Evolutionary conservation across 2,888 invertebrate species (phyloP).

Genomic region (Eupithecia abbreviata): DNA sequence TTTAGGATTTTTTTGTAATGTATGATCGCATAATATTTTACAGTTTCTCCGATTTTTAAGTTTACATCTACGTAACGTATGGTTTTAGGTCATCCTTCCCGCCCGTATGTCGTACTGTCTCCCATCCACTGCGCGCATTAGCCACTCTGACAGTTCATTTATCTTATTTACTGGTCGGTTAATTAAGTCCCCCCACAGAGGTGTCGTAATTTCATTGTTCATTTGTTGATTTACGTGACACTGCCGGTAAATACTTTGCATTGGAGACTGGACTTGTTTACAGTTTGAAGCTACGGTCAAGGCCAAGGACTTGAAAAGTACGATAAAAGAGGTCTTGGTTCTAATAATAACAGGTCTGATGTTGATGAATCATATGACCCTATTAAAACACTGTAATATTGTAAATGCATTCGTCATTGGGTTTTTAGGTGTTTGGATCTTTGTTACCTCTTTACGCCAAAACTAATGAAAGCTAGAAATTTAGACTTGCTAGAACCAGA

Average conservation of each 20-base stretch:
- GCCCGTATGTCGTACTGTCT: constrained; percentile 48
- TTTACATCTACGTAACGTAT: neutral
- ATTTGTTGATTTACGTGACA: constrained; percentile 65
- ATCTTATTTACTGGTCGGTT: constrained; percentile 78
- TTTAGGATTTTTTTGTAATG: neutral
- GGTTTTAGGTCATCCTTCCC: constrained; percentile 1
- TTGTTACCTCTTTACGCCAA: too few species aligned
- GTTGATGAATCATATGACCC: too few species aligned
- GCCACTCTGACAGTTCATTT: constrained; percentile 77
- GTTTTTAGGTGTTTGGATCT: too few species aligned
- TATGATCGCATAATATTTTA: neutral
- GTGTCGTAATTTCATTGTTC: constrained; percentile 70
- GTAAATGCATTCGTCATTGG: too few species aligned
- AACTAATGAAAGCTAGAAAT: too few species aligned
- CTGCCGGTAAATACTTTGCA: constrained; percentile 24
- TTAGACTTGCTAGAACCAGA: too few species aligned
- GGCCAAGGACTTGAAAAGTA: neutral
- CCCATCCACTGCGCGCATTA: constrained; percentile 64
- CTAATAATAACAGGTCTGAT: neutral
- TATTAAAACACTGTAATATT: too few species aligned
- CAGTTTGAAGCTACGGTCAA: neutral
- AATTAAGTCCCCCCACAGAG: constrained; percentile 72
- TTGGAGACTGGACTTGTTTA: constrained; percentile 5
- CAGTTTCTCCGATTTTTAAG: neutral
- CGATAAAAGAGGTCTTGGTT: neutral